Evolutionary conservation across 2,797 vertebrate species (phyloP).

Genomic region (Poeciliopsis paucimaculata): DNA sequence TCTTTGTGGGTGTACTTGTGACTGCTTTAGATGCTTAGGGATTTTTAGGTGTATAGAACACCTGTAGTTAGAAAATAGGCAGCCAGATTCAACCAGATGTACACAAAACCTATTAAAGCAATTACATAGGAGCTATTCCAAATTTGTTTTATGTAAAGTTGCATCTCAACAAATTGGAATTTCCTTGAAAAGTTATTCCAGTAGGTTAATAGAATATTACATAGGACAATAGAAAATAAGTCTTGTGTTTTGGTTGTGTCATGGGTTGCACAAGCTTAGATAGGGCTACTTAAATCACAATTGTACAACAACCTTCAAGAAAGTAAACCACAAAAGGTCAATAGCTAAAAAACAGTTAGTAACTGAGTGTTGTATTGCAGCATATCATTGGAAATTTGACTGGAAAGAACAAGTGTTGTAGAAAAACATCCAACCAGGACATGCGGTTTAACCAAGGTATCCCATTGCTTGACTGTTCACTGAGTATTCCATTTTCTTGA

Average conservation of each 20-base stretch:
- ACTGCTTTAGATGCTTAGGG: constrained; percentile 41
- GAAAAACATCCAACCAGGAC: neutral
- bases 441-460: neutral
- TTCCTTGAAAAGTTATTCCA: neutral
- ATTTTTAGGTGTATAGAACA: constrained; percentile 31
- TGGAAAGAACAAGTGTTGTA: neutral
- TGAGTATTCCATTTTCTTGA: neutral
- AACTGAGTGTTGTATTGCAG: neutral
- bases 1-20: constrained; percentile 40
- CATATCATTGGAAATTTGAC: neutral
- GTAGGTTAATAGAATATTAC: neutral
- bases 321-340: neutral
- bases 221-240: neutral
- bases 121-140: neutral
- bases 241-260: neutral
- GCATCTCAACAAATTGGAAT: neutral
- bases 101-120: too few relatives aligned
- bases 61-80: neutral
- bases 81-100: neutral
- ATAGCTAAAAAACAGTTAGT: neutral
- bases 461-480: neutral
- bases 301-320: neutral
- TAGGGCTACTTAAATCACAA: neutral
- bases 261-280: neutral
- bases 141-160: neutral